Conservation (phyloP, 2,888 invertebrate species). For the Sisyra terminalis region DNA sequence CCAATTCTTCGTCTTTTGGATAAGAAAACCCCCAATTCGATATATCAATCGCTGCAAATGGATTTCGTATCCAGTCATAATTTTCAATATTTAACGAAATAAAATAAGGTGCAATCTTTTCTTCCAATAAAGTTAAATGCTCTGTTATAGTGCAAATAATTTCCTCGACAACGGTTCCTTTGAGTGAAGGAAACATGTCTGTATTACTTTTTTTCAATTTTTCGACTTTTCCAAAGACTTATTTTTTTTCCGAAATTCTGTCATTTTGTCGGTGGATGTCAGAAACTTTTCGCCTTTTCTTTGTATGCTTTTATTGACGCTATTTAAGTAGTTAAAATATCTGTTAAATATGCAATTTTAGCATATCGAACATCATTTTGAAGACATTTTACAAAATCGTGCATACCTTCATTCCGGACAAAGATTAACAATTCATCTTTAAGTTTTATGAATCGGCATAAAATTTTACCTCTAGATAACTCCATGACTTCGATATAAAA, state of each 20-base stretch:
- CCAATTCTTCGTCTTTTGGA: conserved; percentile 10
- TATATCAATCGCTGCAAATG: conserved; percentile 1
- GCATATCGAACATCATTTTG: conserved; percentile 8
- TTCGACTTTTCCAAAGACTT: not conserved
- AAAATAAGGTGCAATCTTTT: not conserved
- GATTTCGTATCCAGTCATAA: conserved; percentile 1
- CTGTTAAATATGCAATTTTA: conserved; percentile 7
- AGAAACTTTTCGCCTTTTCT: not conserved
- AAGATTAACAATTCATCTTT: conserved; percentile 10
- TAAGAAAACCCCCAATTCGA: not conserved
- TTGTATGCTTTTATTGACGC: not conserved
- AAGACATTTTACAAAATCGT: not conserved
- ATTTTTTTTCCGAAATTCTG: not conserved
- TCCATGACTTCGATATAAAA: conserved; percentile 14
- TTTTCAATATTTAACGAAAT: not conserved
- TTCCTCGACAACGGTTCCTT: not conserved
- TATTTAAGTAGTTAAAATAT: not conserved
- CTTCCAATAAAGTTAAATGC: not conserved
- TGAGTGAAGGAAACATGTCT: not conserved
- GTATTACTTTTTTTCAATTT: not conserved
- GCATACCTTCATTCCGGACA: not conserved
- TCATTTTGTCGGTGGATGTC: not conserved
- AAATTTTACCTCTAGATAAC: conserved; percentile 13
- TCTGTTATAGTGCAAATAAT: not conserved
- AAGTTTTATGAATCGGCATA: conserved; percentile 13